Conservation (phyloP, 2,113 vertebrate species). For the Hippocampus comes region DNA sequence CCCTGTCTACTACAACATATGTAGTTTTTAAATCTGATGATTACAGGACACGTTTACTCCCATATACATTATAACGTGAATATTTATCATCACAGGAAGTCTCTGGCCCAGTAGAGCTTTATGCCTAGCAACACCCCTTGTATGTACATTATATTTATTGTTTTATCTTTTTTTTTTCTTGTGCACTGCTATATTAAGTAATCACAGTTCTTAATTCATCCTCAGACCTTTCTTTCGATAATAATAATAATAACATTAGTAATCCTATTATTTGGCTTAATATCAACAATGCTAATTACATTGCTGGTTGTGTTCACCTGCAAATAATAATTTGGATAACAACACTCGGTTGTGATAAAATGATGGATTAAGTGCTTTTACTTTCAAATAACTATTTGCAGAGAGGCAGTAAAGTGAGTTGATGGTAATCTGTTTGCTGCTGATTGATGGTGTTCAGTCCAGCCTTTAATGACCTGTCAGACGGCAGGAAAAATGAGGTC, state of each 20-base stretch:
- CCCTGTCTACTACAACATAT: no score
- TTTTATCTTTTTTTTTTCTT: not conserved
- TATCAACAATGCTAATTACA: not conserved
- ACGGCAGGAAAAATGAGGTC: conserved; percentile 71
- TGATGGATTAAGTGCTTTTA: conserved; percentile 49
- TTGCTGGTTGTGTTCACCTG: not conserved
- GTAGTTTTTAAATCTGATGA: no score
- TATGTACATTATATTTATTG: not conserved
- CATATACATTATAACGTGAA: no score
- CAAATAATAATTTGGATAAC: conserved; percentile 5
- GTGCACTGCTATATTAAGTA: no score
- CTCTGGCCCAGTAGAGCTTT: no score
- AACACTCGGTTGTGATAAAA: conserved; percentile 18
- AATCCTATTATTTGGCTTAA: not conserved
- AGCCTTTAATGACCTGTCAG: conserved; percentile 70
- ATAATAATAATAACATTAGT: not conserved
- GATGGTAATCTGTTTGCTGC: conserved; percentile 60
- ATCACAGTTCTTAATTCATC: not conserved
- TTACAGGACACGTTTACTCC: no score
- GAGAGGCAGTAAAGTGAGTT: conserved; percentile 51
- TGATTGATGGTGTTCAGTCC: conserved; percentile 66
- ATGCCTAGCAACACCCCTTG: no score
- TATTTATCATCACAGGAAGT: no score
- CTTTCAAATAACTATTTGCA: conserved; percentile 44
- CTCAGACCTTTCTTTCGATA: not conserved